Percentiles rank a stretch among this genome's conserved stretches.
Evolutionary conservation across 2,797 vertebrate genomes (phyloP).

Genomic region (Melanotaenia nigrans): DNA sequence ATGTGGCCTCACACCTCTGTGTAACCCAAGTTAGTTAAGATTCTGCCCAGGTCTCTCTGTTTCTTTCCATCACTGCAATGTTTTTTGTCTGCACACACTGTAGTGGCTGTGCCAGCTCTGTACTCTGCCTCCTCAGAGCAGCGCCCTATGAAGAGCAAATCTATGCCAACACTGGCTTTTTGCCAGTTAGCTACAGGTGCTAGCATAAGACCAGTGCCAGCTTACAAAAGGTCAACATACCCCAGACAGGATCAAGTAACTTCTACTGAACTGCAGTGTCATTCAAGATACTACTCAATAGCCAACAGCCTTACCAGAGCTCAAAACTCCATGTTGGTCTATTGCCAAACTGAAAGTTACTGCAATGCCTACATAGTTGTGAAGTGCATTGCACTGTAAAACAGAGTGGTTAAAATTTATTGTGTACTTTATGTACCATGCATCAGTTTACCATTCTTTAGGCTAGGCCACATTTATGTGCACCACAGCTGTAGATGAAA

Average conservation of each 20-base stretch:
- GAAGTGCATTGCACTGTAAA: background rate
- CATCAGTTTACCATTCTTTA: background rate
- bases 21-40: conserved; percentile 29
- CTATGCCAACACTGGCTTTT: conserved; percentile 55
- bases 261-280: conserved; percentile 71
- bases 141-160: conserved; percentile 40
- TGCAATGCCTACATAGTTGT: background rate
- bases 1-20: conserved; percentile 16
- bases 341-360: background rate
- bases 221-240: conserved; percentile 76
- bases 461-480: background rate
- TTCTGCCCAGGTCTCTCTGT: conserved; percentile 26
- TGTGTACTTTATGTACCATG: background rate
- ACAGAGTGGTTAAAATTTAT: background rate
- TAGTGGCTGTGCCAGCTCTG: conserved; percentile 34
- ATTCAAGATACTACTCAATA: conserved; percentile 52
- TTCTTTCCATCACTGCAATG: conserved; percentile 39
- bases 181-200: conserved; percentile 64
- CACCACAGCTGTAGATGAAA: background rate
- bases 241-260: conserved; percentile 71
- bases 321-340: background rate
- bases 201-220: conserved; percentile 57
- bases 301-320: conserved; percentile 5
- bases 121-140: conserved; percentile 32
- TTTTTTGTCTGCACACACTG: conserved; percentile 17